A percentile compares a stretch with the other conserved stretches of the same genome.
Evolutionary conservation across 2,888 invertebrate species (phyloP).

Genomic region (Mimas tiliae): DNA sequence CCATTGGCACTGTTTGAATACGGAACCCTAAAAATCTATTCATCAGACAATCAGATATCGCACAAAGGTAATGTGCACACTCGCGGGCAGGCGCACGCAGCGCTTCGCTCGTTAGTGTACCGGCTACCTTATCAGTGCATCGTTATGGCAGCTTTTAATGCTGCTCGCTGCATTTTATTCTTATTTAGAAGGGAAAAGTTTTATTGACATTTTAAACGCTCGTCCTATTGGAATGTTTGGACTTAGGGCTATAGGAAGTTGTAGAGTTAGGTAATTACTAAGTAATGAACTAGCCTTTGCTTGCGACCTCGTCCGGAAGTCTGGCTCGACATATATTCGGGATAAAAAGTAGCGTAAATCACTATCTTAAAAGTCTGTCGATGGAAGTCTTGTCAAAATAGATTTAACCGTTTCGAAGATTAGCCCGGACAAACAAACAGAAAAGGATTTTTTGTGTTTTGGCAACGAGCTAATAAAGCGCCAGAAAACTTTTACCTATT

Average conservation of each 20-base stretch:
- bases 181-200: conserved; percentile 6
- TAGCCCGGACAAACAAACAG: too few species aligned
- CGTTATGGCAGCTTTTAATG: conserved; percentile 21
- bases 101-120: conserved; percentile 25
- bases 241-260: neutral
- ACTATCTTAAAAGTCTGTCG: too few species aligned
- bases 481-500: too few species aligned
- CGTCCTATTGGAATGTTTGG: neutral
- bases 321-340: too few species aligned
- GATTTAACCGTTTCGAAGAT: too few species aligned
- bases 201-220: conserved; percentile 1
- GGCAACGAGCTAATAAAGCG: too few species aligned
- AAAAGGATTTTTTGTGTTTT: too few species aligned
- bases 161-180: neutral
- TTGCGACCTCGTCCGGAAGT: too few species aligned
- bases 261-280: neutral
- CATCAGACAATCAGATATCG: conserved; percentile 2
- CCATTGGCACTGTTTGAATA: too few species aligned
- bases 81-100: neutral
- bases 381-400: too few species aligned
- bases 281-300: too few species aligned
- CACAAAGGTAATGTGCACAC: neutral
- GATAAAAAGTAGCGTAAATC: too few species aligned
- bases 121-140: conserved; percentile 20
- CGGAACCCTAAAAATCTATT: neutral